Base-by-base conservation (phyloP, 2,113 vertebrate species). In the Myiopsitta monachus region DNA sequence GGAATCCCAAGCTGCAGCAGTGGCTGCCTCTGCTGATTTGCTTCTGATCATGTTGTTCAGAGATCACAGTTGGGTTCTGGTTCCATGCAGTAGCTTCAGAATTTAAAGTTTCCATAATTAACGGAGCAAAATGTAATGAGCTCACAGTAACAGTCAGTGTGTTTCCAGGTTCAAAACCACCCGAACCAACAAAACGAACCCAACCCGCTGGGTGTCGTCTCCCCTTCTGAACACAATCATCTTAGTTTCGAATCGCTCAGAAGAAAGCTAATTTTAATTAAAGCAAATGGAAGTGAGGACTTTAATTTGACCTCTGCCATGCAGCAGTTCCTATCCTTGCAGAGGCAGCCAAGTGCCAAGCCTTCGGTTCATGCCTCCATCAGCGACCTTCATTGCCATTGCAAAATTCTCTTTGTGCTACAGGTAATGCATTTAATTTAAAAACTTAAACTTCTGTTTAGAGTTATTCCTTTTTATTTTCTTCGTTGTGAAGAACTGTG, bases 321-420 rank as follows among this genome's bases (percentile, higher is more conserved):
- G 44, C 36, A 9, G 62, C 85, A 31, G 47, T 3, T 51, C 49
- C 38, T 4, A 4, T 1, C 26, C 46, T 12, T 2, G 0, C 24
- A n/a, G 57, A 39, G 27, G 3, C 24, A 62, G 44, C 7, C 61
- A 28, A 63, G 1, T 15, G 5, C 7, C 31, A 10, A 36, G 5
- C 24, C 69, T 28, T 0, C 4, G 2, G 24, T 36, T 14, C 3
- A 0, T 16, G 33, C 4, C 57, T 57, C 9, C 2, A 6, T 36
- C 41, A 18, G 28, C 39, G 7, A 36, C 21, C 46, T 59, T 39
- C 2, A 33, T 57, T 69, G 39, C 33, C 1, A 33, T 82, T 38
- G 36, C 36, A 23, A 31, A 70, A 9, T 38, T 76, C 44, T 83
- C 27, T 8, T 66, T 91, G 51, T 59, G 73, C 43, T 49, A 4